A percentile compares a stretch with the other conserved stretches of the same genome.
Conservation (phyloP, 1,140 invertebrate species). For the Drosophila suzukii region DNA sequence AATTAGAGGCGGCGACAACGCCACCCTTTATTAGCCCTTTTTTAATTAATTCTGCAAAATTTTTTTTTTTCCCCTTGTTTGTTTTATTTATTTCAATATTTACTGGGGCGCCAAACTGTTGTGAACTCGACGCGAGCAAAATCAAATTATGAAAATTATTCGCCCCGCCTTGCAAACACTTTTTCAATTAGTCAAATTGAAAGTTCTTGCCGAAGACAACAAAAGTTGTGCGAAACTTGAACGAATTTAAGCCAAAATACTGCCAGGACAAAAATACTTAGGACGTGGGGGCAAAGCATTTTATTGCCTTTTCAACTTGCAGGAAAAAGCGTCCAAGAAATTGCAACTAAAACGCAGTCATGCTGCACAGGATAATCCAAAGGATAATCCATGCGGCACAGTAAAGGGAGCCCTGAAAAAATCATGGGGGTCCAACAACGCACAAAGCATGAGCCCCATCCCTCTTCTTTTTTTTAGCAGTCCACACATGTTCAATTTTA, state of each 20-base stretch:
- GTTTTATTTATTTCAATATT: conserved; percentile 46
- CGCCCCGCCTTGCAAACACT: conserved; percentile 49
- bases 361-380: conserved; percentile 74
- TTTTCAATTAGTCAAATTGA: conserved; percentile 74
- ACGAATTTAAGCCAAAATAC: conserved; percentile 35
- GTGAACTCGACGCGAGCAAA: conserved; percentile 23
- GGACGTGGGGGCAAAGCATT: conserved; percentile 33
- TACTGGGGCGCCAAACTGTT: conserved; percentile 51
- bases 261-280: conserved; percentile 21
- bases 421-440: conserved; percentile 18
- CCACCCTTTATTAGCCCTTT: conserved; percentile 33
- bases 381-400: conserved; percentile 55
- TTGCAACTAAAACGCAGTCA: conserved; percentile 76
- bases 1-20: conserved; percentile 50
- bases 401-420: conserved; percentile 19
- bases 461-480: not conserved
- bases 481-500: conserved; percentile 70
- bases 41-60: conserved; percentile 71
- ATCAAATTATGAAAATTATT: conserved; percentile 79
- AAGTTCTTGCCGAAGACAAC: conserved; percentile 51
- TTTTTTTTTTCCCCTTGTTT: conserved; percentile 9
- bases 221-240: conserved; percentile 39
- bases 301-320: conserved; percentile 50
- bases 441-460: conserved; percentile 15
- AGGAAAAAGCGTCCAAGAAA: conserved; percentile 42